These are phyloP conservation scores for Pachydiplax longipennis DNA, from an alignment of 2,888 invertebrate genomes.

Conservation along the genomic window DNA sequence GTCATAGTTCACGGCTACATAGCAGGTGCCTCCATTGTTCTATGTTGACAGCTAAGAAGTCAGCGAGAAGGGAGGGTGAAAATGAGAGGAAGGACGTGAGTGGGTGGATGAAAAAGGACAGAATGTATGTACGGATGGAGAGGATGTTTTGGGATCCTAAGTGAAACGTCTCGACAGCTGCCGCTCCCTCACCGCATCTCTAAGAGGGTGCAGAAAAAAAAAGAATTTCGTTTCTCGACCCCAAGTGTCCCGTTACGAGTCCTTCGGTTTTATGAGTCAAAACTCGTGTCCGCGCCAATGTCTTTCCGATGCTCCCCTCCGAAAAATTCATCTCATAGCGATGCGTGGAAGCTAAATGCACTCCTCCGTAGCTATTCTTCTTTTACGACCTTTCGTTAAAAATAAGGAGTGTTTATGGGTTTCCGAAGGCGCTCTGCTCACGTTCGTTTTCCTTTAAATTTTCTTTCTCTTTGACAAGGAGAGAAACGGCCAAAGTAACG, in stretches of 20 bases:
- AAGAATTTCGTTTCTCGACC: background rate
- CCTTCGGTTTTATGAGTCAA: background rate
- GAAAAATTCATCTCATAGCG: background rate
- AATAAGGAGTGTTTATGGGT: background rate
- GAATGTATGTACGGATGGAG: too few relatives aligned
- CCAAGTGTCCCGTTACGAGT: background rate
- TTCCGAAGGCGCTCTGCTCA: background rate
- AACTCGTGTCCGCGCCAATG: background rate
- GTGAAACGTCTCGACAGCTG: constrained; percentile 30
- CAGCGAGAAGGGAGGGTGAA: background rate
- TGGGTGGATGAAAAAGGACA: background rate
- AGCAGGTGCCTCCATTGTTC: constrained; percentile 11
- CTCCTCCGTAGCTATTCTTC: background rate
- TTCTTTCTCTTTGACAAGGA: background rate
- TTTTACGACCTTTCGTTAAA: background rate
- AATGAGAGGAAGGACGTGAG: background rate
- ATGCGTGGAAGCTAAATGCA: background rate
- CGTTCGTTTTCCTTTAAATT: background rate
- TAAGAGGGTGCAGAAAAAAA: background rate
- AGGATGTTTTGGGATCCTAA: constrained; percentile 1
- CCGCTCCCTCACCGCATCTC: background rate
- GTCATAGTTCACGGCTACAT: constrained; percentile 7
- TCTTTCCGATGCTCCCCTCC: background rate
- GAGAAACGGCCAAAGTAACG: too few relatives aligned
- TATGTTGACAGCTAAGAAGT: background rate